Percentiles rank a stretch among this genome's conserved stretches.
These are phyloP conservation scores for Zelostemma sp. DNA, from an alignment of 1,140 invertebrate species.

Conservation along the genomic window DNA sequence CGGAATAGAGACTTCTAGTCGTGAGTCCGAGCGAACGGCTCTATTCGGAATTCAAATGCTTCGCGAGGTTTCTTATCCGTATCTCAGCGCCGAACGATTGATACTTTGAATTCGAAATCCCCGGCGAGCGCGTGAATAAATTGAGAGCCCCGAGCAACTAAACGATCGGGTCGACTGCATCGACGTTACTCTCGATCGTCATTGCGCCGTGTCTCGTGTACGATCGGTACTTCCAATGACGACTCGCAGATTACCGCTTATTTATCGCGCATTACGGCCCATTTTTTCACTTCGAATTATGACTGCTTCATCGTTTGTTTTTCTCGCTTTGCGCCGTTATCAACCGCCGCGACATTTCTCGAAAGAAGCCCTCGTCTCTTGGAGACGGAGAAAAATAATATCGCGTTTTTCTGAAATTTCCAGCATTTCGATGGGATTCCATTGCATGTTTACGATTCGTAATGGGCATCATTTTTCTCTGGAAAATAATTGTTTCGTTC, in stretches of 20 bases:
- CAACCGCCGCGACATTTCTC: too few species aligned
- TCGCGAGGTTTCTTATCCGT: constrained; percentile 19
- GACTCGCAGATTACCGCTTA: constrained; percentile 18
- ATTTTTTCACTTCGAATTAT: too few species aligned
- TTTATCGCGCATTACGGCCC: background rate
- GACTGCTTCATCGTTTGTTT: too few species aligned
- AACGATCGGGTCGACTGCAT: constrained; percentile 12
- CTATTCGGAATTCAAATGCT: constrained; percentile 44
- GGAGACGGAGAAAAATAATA: too few species aligned
- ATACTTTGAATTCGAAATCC: constrained; percentile 34
- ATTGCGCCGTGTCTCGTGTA: background rate
- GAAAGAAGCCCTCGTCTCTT: too few species aligned
- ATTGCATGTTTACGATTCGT: too few species aligned
- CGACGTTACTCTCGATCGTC: constrained; percentile 17
- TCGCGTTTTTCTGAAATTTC: too few species aligned
- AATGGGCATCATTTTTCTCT: background rate
- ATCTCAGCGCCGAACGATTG: constrained; percentile 18
- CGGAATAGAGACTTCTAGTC: constrained; percentile 26
- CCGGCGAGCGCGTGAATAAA: constrained; percentile 23
- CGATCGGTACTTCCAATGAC: constrained; percentile 1
- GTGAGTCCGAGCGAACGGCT: constrained; percentile 22
- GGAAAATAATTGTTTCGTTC: constrained; percentile 16
- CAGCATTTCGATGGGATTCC: too few species aligned
- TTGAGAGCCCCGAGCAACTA: constrained; percentile 12
- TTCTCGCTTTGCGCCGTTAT: too few species aligned